Evolutionary conservation across 1,140 invertebrate species (phyloP).

Genomic region (Notospermus geniculatus): DNA sequence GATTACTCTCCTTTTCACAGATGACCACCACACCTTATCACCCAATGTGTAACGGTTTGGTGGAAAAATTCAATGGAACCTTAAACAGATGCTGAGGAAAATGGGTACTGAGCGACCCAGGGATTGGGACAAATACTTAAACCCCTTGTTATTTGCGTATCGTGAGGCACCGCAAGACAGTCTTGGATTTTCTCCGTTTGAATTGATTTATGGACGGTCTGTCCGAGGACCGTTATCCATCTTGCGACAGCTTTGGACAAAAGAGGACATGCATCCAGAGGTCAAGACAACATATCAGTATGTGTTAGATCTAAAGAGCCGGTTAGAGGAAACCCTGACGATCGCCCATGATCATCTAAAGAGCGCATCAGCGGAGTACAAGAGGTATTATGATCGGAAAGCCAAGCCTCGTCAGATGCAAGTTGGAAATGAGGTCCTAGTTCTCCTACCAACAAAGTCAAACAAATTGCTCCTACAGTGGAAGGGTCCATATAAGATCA

Average conservation of each 20-base stretch:
- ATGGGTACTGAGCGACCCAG: conserved; percentile 14
- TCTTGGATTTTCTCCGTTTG: too few relatives aligned
- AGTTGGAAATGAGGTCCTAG: neutral
- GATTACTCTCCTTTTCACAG: conserved; percentile 16
- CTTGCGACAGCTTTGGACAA: neutral
- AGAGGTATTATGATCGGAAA: neutral
- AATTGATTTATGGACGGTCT: neutral
- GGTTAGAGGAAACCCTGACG: neutral
- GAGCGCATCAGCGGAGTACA: neutral
- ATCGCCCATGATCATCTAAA: neutral
- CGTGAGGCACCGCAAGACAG: conserved; percentile 14
- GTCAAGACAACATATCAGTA: neutral
- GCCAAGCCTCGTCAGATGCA: neutral
- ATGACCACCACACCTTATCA: neutral
- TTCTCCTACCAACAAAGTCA: neutral
- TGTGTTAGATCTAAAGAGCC: neutral
- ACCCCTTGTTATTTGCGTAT: conserved; percentile 14
- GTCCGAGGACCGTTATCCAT: neutral
- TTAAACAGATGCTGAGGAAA: conserved; percentile 25
- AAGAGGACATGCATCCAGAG: neutral
- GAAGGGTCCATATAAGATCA: neutral
- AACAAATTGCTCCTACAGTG: neutral
- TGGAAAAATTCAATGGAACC: too few relatives aligned
- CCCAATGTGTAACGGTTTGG: too few relatives aligned
- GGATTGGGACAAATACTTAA: conserved; percentile 13